Base-by-base conservation (phyloP, 2,888 invertebrate genomes). In the Melinaea marsaeus region DNA sequence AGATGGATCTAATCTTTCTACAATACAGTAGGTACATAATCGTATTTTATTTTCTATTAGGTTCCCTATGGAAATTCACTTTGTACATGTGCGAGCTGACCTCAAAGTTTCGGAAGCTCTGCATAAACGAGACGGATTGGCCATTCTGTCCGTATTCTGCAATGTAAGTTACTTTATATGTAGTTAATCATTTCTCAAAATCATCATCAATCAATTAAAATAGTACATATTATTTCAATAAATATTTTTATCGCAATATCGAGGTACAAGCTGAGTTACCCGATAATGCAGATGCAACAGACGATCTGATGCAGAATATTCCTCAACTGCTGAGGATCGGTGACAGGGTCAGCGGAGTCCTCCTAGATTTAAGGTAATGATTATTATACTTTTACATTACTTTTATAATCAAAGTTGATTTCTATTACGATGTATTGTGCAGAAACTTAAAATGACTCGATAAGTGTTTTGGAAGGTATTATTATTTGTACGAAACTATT, bases 1-100 rank as follows among this genome's bases (percentile, higher is more conserved):
- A 22, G 22, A 22, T 22, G 22, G 22, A 22, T 22, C 22, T 22
- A 0, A 22, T 22, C 1, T 0, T 51, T 32, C 32, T 7, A 3
- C 11, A 2, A 5, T 46, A 46, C 46, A 6, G 4, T n/a, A n/a
- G 46, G n/a, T 46, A n/a, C 1, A 46, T 13, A 42, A 51, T 4
- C 2, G 34, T 54, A 6, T 42, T 37, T 13, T 6, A 3, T 13
- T 58, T 35, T 47, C 37, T 56, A 57, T 64, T 74, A 89, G 88
- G 66, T 87, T 73, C 57, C 86, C 88, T 0, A 82, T 89, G 81
- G 88, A 89, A 69, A 80, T 89, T 22, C 88, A 89, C 64, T 84
- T 88, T 63, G 86, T 89, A 0, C 88, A 89, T 72, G 80, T 88
- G 1, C 75, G 86, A 0, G 58, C 75, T 0, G 85, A 88, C 65